Base-by-base conservation (phyloP, 1,140 invertebrate genomes). In the Ceratosolen fusciceps region DNA sequence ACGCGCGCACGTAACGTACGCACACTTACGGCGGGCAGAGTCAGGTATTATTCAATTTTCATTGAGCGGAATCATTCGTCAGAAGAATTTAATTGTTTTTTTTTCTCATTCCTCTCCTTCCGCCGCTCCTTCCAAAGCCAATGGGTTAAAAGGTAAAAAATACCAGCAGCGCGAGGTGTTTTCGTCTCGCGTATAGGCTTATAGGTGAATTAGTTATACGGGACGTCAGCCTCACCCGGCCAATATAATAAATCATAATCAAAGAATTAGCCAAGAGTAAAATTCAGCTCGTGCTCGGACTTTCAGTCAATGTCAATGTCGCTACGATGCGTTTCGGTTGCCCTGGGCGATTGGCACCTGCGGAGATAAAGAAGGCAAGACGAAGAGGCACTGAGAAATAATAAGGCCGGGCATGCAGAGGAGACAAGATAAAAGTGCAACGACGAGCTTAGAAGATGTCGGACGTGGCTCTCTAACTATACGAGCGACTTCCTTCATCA, bases 221-320 rank as follows among this genome's bases (percentile, higher is more conserved):
- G n/a, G n/a, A 16, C 14, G 31, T 72, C 49, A 21, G 47, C 39
- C 37, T 10, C 43, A 12, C n/a, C 1, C 37, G 21, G 7, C 43
- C 29, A 12, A 68, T 29, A 16, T 52, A 77, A 77, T 77, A 77
- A 70, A 70, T 70, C 52, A 68, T 34, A 29, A 77, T 70, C 24
- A 77, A 77, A 70, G 52, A 68, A 70, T 70, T 70, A 77, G 70
- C 58, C 49, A 14, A 19, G 39, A 56, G n/a, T 56, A 77, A 77
- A 68, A 68, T 77, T 71, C 52, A 26, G 19, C 14, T 26, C 8
- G 29, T 56, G 16, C 26, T 47, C 9, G 12, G 39, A n/a, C 37
- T 19, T n/a, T 52, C 58, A 14, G 39, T 75, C 58, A 74, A 74
- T 7, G 43, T n/a, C 7, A 49, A 70, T 52, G 4, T 24, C 0